These are phyloP conservation scores for Drosophila fungiperda DNA, from an alignment of 2,888 invertebrate genomes.

Conservation along the genomic window DNA sequence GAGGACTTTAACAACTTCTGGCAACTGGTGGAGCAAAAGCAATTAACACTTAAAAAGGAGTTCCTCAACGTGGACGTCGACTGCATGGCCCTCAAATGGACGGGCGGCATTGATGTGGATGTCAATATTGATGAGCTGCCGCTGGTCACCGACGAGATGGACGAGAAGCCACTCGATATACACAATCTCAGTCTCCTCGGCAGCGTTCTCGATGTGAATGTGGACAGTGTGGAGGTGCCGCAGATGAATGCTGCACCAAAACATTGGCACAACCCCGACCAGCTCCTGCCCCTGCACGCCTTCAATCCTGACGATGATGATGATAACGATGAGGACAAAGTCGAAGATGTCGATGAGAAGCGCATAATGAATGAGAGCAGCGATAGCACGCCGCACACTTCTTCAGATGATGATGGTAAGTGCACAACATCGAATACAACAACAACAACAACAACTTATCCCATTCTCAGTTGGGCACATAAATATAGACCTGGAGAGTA, in stretches of 20 bases:
- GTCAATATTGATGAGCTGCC: constrained; percentile 71
- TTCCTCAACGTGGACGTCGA: constrained; percentile 69
- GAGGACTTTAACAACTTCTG: constrained; percentile 73
- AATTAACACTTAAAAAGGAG: constrained; percentile 67
- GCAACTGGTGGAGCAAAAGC: constrained; percentile 71
- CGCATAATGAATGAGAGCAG: constrained; percentile 30
- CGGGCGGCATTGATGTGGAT: constrained; percentile 60
- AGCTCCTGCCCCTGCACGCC: background rate
- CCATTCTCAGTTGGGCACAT: background rate
- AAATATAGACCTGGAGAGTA: background rate
- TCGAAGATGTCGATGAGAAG: constrained; percentile 51
- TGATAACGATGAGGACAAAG: constrained; percentile 2
- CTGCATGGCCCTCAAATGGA: constrained; percentile 65
- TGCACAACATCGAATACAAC: background rate
- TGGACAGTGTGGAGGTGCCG: constrained; percentile 69
- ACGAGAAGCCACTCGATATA: constrained; percentile 70
- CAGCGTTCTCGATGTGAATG: constrained; percentile 69
- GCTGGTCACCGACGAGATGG: constrained; percentile 62
- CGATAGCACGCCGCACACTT: constrained; percentile 3
- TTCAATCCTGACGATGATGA: constrained; percentile 6
- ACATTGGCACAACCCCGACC: background rate
- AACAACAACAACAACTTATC: background rate
- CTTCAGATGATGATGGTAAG: constrained; percentile 48
- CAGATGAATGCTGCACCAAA: constrained; percentile 12
- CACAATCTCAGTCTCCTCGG: constrained; percentile 65